Evolutionary conservation across 2,888 invertebrate species (phyloP).

Genomic region (Cantharis lateralis): DNA sequence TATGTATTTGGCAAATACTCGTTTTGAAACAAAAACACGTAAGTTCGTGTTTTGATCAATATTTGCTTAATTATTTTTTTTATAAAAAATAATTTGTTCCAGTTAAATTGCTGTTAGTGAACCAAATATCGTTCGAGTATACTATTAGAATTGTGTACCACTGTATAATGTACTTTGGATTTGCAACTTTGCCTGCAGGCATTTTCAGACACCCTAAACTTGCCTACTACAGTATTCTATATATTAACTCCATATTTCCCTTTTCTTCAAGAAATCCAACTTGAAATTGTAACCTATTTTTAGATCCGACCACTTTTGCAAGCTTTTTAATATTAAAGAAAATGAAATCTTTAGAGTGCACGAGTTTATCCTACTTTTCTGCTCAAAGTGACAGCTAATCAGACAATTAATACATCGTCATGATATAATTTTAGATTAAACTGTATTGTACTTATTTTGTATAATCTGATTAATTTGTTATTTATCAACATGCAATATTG

Average conservation of each 20-base stretch:
- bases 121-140: not conserved
- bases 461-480: conserved; percentile 1
- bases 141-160: not conserved
- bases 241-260: not conserved
- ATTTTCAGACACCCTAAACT: not conserved
- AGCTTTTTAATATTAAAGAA: not conserved
- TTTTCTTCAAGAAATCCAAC: not conserved
- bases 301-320: not conserved
- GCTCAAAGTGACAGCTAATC: not conserved
- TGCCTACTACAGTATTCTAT: not conserved
- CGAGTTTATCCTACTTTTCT: not conserved
- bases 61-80: not conserved
- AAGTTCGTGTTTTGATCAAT: not conserved
- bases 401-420: not conserved
- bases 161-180: not conserved
- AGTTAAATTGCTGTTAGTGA: not conserved
- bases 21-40: not conserved
- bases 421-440: not conserved
- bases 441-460: not conserved
- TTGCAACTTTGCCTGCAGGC: not conserved
- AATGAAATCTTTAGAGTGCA: not conserved
- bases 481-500: not conserved
- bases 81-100: not conserved
- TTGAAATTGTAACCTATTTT: not conserved
- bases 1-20: not conserved